phyloP scores from a whole-genome alignment of 2,797 vertebrate genomes.

The Anguilla anguilla region DNA sequence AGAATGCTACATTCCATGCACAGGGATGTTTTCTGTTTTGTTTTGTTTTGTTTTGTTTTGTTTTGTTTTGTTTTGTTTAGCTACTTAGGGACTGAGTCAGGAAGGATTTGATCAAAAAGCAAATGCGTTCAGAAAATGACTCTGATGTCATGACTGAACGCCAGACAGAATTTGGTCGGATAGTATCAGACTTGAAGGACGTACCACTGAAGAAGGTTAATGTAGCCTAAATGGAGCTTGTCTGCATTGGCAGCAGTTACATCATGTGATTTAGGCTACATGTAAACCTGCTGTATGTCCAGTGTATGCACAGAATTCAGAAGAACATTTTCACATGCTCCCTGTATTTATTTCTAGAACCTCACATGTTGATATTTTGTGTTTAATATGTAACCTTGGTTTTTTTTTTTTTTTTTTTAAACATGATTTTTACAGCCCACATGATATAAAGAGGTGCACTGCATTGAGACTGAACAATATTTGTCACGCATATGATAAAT shows the following conservation, averaged over 20 bases:
- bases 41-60: no score
- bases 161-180: neutral
- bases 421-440: neutral
- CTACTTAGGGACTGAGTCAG: neutral
- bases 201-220: neutral
- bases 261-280: neutral
- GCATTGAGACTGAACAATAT: neutral
- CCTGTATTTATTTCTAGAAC: slow-evolving; percentile 6
- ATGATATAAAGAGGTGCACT: neutral
- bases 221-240: neutral
- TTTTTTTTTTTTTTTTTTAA: neutral
- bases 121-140: neutral
- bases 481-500: neutral
- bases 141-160: neutral
- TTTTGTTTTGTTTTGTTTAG: neutral
- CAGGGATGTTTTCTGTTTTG: neutral
- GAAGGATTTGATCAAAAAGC: neutral
- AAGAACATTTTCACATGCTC: neutral
- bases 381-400: neutral
- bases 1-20: neutral
- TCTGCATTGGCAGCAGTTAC: neutral
- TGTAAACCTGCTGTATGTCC: neutral
- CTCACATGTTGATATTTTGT: neutral
- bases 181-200: neutral
- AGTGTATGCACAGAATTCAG: slow-evolving; percentile 1